A percentile compares a stretch with the other conserved stretches of the same genome.
These are phyloP conservation scores for Corbicula japonica DNA, from an alignment of 2,888 invertebrate genomes.

Conservation along the genomic window DNA sequence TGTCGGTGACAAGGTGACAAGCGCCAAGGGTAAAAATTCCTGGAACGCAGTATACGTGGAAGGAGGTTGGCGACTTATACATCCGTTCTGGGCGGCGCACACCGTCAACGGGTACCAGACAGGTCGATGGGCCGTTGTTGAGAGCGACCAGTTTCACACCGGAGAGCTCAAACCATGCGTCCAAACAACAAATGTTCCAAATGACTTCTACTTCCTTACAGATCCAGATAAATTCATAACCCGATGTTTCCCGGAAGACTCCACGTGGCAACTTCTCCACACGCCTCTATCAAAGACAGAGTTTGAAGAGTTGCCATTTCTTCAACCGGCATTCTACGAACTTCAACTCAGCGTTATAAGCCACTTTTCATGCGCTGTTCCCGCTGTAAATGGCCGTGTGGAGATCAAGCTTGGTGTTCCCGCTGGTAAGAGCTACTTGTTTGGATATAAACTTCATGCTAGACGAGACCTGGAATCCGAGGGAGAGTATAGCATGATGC, in stretches of 20 bases:
- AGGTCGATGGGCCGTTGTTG: conserved; percentile 75
- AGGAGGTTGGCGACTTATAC: conserved; percentile 77
- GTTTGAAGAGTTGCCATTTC: conserved; percentile 68
- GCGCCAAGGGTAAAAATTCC: conserved; percentile 67
- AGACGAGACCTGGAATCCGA: conserved; percentile 61
- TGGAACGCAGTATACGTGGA: conserved; percentile 80
- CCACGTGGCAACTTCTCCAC: conserved; percentile 70
- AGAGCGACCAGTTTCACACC: conserved; percentile 60
- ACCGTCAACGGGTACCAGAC: conserved; percentile 61
- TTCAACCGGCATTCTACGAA: conserved; percentile 71
- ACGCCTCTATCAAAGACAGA: conserved; percentile 60
- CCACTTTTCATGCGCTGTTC: conserved; percentile 58
- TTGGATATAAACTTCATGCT: conserved; percentile 61
- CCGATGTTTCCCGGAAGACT: conserved; percentile 70
- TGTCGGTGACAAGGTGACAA: conserved; percentile 71
- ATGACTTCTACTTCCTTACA: conserved; percentile 74
- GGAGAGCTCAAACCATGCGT: conserved; percentile 7
- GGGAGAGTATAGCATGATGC: conserved; percentile 66
- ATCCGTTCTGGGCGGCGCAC: conserved; percentile 79
- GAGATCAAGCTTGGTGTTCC: conserved; percentile 61
- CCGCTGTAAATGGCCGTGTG: conserved; percentile 60
- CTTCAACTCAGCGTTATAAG: conserved; percentile 53
- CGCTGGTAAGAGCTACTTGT: conserved; percentile 45
- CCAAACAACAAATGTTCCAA: conserved; percentile 41
- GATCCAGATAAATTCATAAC: conserved; percentile 70